phyloP scores from a whole-genome alignment of 2,797 vertebrate genomes.

The Sciurus vulgaris region DNA sequence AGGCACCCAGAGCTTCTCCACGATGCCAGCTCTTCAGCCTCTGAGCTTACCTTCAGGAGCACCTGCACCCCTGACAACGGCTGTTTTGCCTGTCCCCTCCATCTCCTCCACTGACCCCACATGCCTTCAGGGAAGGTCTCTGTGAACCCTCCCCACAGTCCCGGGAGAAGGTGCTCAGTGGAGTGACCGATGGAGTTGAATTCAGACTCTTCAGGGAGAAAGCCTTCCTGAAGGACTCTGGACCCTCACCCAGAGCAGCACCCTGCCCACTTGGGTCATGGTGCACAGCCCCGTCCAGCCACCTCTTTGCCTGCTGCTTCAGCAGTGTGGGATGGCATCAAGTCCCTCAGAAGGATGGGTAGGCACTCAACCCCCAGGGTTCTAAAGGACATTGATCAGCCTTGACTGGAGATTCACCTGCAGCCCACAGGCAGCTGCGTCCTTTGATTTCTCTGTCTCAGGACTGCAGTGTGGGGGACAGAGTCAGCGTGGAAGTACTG shows the following conservation, averaged over 20 bases:
- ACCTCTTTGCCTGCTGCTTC: too few species aligned
- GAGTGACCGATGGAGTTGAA: background rate
- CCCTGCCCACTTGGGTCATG: fast-evolving
- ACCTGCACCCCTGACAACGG: fast-evolving
- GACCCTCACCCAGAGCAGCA: fast-evolving
- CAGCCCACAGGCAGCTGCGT: too few species aligned
- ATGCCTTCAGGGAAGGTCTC: background rate
- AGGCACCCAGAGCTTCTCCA: fast-evolving
- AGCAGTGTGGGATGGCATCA: fast-evolving
- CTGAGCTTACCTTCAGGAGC: background rate
- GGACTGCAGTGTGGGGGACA: fast-evolving
- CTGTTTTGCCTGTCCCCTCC: background rate
- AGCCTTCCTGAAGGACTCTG: fast-evolving
- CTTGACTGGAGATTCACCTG: too few species aligned
- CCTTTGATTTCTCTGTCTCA: background rate
- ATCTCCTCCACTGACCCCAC: background rate
- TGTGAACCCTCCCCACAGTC: fast-evolving
- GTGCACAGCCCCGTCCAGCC: fast-evolving
- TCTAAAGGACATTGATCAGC: background rate
- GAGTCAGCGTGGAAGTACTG: background rate
- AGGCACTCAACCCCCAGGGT: fast-evolving
- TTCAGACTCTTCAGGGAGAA: background rate
- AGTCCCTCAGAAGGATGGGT: background rate
- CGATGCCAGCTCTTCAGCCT: fast-evolving
- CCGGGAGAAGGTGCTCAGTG: background rate